phyloP scores from a whole-genome alignment of 2,113 vertebrate species.

The Podarcis raffonei region DNA sequence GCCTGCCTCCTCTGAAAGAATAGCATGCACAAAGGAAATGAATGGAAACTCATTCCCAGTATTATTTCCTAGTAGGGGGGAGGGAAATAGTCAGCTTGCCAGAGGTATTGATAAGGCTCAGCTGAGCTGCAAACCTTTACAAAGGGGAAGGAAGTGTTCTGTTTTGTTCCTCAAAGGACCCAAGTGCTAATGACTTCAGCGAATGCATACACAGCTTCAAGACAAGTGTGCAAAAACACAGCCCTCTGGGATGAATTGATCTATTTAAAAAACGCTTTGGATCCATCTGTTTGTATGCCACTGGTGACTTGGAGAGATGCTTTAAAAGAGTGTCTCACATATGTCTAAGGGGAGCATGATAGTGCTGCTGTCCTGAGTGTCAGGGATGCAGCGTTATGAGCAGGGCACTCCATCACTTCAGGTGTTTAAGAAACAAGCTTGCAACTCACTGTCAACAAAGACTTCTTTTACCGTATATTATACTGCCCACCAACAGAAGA shows the following conservation, averaged over 20 bases:
- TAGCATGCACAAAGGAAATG: slow-evolving; percentile 53
- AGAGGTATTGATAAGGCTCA: slow-evolving; percentile 54
- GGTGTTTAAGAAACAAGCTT: not conserved
- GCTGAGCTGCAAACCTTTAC: slow-evolving; percentile 22
- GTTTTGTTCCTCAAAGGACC: slow-evolving; percentile 36
- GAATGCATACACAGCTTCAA: not conserved
- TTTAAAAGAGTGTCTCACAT: slow-evolving; percentile 13
- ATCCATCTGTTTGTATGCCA: slow-evolving; percentile 27
- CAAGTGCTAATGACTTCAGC: slow-evolving; percentile 53
- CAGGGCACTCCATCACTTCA: too few species aligned
- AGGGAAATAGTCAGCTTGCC: slow-evolving; percentile 48
- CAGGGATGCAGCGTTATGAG: not conserved
- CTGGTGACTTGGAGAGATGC: not conserved
- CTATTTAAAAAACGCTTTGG: slow-evolving; percentile 31
- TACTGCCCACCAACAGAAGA: not conserved
- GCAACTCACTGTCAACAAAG: not conserved
- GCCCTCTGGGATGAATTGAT: slow-evolving; percentile 31
- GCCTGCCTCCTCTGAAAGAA: slow-evolving; percentile 53
- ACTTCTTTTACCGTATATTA: not conserved
- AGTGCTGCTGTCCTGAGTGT: slow-evolving; percentile 16
- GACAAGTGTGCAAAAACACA: slow-evolving; percentile 35
- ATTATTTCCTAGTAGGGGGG: slow-evolving; percentile 42
- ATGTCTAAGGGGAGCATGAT: not conserved
- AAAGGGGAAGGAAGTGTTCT: not conserved
- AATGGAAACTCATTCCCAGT: slow-evolving; percentile 49